Conservation (phyloP, 2,888 invertebrate genomes). For the Caenorhabditis afra region DNA sequence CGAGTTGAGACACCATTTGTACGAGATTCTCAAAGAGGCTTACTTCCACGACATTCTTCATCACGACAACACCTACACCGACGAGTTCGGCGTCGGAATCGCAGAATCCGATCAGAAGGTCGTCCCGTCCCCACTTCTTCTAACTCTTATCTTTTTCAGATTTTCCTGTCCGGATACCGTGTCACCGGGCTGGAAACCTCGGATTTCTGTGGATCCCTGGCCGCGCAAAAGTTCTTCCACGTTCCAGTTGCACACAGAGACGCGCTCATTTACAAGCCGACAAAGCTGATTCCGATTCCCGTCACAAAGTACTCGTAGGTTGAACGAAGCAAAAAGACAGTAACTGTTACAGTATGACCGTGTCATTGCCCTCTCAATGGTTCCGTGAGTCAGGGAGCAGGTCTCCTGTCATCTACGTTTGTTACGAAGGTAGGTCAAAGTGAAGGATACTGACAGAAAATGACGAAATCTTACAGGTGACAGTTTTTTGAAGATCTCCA, state of each 20-base stretch:
- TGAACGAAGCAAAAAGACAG: background rate
- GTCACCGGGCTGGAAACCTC: constrained; percentile 1
- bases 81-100: constrained; percentile 4
- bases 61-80: background rate
- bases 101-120: constrained; percentile 34
- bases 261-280: constrained; percentile 17
- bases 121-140: too few species aligned
- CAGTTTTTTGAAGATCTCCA: constrained; percentile 14
- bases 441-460: constrained; percentile 6
- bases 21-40: constrained; percentile 12
- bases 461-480: constrained; percentile 7
- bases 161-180: constrained; percentile 10
- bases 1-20: constrained; percentile 12
- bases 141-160: constrained; percentile 1
- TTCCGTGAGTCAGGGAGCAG: background rate
- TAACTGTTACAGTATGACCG: constrained; percentile 14
- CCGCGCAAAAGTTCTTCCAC: constrained; percentile 5
- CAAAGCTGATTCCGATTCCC: constrained; percentile 19
- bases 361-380: constrained; percentile 24
- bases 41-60: constrained; percentile 10
- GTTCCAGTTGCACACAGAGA: background rate
- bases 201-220: constrained; percentile 27
- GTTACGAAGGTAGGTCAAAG: constrained; percentile 32
- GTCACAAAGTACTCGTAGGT: constrained; percentile 16
- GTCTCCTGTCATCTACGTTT: constrained; percentile 18